A percentile compares a stretch with the other conserved stretches of the same genome.
Evolutionary conservation across 2,797 vertebrate genomes (phyloP).

Genomic region (Anniella stebbinsi): DNA sequence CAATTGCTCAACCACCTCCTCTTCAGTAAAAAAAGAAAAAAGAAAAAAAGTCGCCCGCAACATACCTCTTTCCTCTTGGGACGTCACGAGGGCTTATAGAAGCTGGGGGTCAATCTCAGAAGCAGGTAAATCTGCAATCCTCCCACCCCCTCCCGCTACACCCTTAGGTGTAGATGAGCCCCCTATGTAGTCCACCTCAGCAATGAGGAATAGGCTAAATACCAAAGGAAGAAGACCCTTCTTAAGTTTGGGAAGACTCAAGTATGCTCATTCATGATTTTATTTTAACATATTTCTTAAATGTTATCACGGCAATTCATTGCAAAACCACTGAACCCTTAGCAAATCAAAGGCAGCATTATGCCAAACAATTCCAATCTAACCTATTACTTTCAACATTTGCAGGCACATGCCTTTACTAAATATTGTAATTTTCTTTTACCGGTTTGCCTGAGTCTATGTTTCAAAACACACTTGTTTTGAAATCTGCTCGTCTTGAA

Average conservation of each 20-base stretch:
- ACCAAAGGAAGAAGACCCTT: neutral
- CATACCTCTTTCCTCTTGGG: too few relatives aligned
- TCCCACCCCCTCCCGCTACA: too few relatives aligned
- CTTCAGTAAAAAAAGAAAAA: too few relatives aligned
- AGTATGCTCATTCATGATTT: neutral
- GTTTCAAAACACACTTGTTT: neutral
- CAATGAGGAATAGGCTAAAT: neutral
- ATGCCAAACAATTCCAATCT: neutral
- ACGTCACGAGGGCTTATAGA: too few relatives aligned
- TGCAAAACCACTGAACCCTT: neutral
- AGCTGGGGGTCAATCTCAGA: too few relatives aligned
- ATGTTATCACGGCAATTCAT: neutral
- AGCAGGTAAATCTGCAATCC: too few relatives aligned
- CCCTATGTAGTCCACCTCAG: neutral
- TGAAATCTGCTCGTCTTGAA: neutral
- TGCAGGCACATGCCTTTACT: neutral
- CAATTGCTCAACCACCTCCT: too few relatives aligned
- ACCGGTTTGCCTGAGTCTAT: neutral
- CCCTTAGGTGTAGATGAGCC: too few relatives aligned
- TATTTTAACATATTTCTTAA: neutral
- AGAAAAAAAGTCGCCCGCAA: too few relatives aligned
- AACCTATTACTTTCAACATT: neutral
- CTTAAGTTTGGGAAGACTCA: neutral
- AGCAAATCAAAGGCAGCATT: neutral
- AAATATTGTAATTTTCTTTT: slow-evolving; percentile 21